Base-by-base conservation (phyloP, 2,113 vertebrate species). In the Danionella cerebrum region DNA sequence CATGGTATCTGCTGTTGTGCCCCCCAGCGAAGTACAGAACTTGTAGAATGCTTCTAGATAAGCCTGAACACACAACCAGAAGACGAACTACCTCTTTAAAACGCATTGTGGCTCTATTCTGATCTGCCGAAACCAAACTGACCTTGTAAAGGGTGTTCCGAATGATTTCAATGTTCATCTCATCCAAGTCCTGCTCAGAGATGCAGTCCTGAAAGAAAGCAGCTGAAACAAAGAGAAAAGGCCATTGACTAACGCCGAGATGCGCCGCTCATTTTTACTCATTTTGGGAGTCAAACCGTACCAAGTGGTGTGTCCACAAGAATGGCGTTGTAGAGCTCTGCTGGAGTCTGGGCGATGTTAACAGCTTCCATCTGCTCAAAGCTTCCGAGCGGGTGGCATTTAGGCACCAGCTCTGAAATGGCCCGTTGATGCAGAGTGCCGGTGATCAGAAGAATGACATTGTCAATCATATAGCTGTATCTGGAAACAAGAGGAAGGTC, bases 401-500 rank as follows among this genome's bases (percentile, higher is more conserved):
- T 98, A 41, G 96, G 95, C 70, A 98, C 96, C 55, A 98, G 88
- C 67, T 98, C 95, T 0, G 95, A 92, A 36, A 98, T 98, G 1
- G 95, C 91, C 5, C 96, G 90, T 80, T 98, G 96, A 81, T 98
- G 96, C 78, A 98, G 86, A 0, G 96, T 98, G 38, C 96, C 96
- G 1, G 95, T 98, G 83, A 98, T 98, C 62, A 98, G 90, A 69
- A 98, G 88, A 81, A 98, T 98, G 74, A 98, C 95, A 0, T 98
- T 98, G 83, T 98, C 96, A 0, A 98, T 98, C 96, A 98, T 98
- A 72, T 98, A 98, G 86, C 96, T 98, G 88, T 98, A 98, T 70
- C 95, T 98, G 70, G 2, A 66, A 36, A 27, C n/a, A 35, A 21
- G 24, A 5, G 16, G 11, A 36, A 22, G 39, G 4, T 2, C 3